Base-by-base conservation (phyloP, 2,113 vertebrate genomes). In the Colaptes auratus region DNA sequence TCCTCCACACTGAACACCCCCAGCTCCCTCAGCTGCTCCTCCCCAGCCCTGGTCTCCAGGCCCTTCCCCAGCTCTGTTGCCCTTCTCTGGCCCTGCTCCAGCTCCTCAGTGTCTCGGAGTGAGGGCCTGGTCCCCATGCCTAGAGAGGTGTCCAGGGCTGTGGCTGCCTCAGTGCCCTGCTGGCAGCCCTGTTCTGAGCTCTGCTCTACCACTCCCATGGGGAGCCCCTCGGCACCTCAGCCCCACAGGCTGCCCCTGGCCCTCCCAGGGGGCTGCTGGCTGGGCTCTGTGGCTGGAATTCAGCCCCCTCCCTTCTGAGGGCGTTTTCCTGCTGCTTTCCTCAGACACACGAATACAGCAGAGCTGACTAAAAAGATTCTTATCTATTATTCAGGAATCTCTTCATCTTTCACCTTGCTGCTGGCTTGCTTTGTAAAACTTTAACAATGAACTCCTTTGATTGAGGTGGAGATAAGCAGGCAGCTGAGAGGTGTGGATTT, bases 341-440 rank as follows among this genome's bases (percentile, higher is more conserved):
- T 39, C 69, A 71, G 63, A 77, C 18, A 59, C 6, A 15, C 56
- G 48, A 88, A 86, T 69, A 76, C 53, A n/a, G 78, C 80, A 80
- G 77, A 88, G 66, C 85, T 92, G 87, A 82, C 94, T 93, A 82
- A 95, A 97, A 96, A 81, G 82, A 88, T 81, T 88, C 86, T 92
- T 93, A 96, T 95, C 20, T 91, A 80, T 92, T 96, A 96, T 96
- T 95, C 90, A 93, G 63, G 82, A 89, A 88, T 87, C 87, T 85
- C 82, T 90, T 84, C 55, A 84, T 89, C 83, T 87, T 95, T 92
- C 94, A 90, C 90, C 95, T 96, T 97, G 95, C 92, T 96, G 84
- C 90, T 75, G 92, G 94, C 75, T 90, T 94, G 67, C 91, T 81
- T 80, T 95, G 75, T 95, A 92, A 87, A 92, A 90, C 90, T 78